Evolutionary conservation across 92 coral and sea anemone genomes (phyloP), one percentile per base, ranked within the genome.

Genomic region (Chrysogorgia sp.): DNA sequence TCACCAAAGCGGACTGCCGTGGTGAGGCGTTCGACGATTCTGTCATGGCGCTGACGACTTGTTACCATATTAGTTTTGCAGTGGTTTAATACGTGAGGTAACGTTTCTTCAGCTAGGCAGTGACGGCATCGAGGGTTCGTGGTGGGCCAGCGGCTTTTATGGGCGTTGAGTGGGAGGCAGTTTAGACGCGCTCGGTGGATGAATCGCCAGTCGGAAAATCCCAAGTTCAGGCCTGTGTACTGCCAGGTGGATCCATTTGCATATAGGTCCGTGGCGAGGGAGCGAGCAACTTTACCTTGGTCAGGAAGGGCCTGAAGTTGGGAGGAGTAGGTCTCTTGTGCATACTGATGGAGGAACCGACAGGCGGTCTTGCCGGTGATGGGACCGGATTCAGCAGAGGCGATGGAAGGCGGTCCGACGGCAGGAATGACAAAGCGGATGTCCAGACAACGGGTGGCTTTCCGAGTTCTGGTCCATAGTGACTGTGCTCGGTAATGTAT

Each of bases 161-260:
- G 21, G 6, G 9, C 59, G 17, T 52, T 52, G 59, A 23, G 21
- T 7, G 59, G 59, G 20, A 52, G 6, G 20, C 59, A 52, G 20
- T 52, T 52, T 3, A 23, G 59, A 5, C 59, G 6, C 5, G 9
- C 59, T 52, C 59, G 59, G 17, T 52, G 59, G 20, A 52, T 52
- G 59, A 52, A 52, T 52, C 59, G 7, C 59, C 59, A 52, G 26
- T 52, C 59, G 7, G 6, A 3, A 20, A 52, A 52, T 17, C 59
- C 7, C 17, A 23, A 5, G 20, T 52, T 52, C 3, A 52, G 59
- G 21, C 59, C 59, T 52, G 59, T 52, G 17, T 6, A 6, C 3
- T 52, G 59, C 59, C 59, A 52, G 20, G 59, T 5, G 26, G 59
- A 52, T 5, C 59, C 59, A 52, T 52, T 52, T 17, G 59, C 59